Conservation (phyloP, 35 echinoderm and acorn worm genomes). For the Ptychodera flava region DNA sequence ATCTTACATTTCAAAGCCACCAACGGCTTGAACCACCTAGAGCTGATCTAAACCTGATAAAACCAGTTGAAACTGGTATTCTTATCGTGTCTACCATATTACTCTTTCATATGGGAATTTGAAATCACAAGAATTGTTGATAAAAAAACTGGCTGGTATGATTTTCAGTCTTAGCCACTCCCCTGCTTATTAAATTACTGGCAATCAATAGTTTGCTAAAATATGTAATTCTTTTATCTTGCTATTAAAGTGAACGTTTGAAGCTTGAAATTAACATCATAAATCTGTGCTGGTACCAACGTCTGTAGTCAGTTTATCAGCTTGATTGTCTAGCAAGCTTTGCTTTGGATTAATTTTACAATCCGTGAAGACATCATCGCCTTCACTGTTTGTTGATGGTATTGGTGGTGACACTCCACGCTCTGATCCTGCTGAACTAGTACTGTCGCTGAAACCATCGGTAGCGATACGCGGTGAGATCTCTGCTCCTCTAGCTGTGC, state of each 20-base stretch:
- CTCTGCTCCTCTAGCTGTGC: background rate
- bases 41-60: background rate
- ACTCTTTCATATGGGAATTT: no score
- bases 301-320: background rate
- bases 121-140: no score
- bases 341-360: background rate
- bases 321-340: background rate
- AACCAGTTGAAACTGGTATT: no score
- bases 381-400: conserved; percentile 8
- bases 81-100: no score
- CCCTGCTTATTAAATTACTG: background rate
- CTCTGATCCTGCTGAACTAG: background rate
- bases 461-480: background rate
- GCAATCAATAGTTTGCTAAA: background rate
- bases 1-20: background rate
- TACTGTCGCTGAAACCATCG: background rate
- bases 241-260: background rate
- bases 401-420: background rate
- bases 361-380: conserved; percentile 5
- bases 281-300: background rate
- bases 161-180: background rate
- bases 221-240: background rate
- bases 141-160: no score
- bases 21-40: background rate
- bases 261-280: background rate